Base-by-base conservation (phyloP, 2,888 invertebrate genomes). In the Clistopyga incitator region DNA sequence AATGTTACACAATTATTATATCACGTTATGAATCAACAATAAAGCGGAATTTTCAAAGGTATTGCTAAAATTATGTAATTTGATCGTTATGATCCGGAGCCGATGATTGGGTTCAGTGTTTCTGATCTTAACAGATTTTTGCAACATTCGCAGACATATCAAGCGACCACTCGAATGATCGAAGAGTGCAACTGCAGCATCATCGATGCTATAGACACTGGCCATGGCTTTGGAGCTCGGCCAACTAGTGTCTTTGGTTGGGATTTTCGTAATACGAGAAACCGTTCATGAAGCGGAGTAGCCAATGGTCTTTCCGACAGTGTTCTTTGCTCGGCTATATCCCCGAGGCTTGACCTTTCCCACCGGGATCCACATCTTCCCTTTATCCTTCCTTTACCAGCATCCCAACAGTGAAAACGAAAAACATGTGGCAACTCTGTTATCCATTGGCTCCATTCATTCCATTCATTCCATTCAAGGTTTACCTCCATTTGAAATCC, bases 201-300 rank as follows among this genome's bases (percentile, higher is more conserved):
- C 15, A 56, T 13, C 15, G 34, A 3, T 45, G 23, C 71, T 42
- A 23, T 34, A 42, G 68, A 18, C 29, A 15, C 23, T 8, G 8
- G 20, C 34, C 23, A 6, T 29, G 52, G 8, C 23, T 18, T 56
- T 71, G 71, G 71, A 54, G 6, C 18, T 20, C 11, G 15, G 71
- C 71, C 71, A 71, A 56, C 42, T 54, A 42, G 23, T 8, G 20
- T 71, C 38, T 54, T 50, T 18, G n/a, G 29, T 64, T 64, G 8
- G 23, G 25, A 71, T 54, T 54, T 52, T 64, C 61, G 61, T 61
- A 42, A 78, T 78, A 64, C 29, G 34, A 54, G 78, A 71, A 38
- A 70, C 4, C 42, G 20, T 18, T 29, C 29, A 45, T 38, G 18
- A 20, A 38, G 34, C 15, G 38, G 18, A 42, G 38, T 52, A 52